A percentile compares a stretch with the other conserved stretches of the same genome.
Conservation (phyloP, 2,797 vertebrate genomes). For the Lepus townsendii region DNA sequence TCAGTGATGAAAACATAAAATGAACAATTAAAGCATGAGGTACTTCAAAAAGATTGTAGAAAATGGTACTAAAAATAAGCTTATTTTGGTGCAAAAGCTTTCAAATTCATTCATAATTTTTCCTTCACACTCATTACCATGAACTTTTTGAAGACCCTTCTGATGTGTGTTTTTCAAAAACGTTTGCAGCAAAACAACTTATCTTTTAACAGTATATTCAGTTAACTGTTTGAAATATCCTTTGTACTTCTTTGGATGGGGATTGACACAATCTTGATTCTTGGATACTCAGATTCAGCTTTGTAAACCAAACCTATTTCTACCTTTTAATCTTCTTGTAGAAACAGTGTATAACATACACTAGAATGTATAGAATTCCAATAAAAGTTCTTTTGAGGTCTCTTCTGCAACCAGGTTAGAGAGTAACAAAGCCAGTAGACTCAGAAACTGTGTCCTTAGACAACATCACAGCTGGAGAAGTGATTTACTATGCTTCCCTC, state of each 20-base stretch:
- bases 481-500: slow-evolving; percentile 43
- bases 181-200: too few species aligned
- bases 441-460: slow-evolving; percentile 48
- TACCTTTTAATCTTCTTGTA: slow-evolving; percentile 31
- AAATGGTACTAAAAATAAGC: too few species aligned
- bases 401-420: background rate
- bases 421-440: slow-evolving; percentile 21
- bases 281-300: background rate
- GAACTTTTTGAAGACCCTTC: too few species aligned
- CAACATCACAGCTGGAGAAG: slow-evolving; percentile 24
- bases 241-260: background rate
- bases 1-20: background rate
- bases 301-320: background rate
- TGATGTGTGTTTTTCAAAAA: too few species aligned
- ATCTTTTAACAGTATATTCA: too few species aligned
- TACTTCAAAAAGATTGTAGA: too few species aligned
- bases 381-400: slow-evolving; percentile 41
- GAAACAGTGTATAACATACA: background rate
- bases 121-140: too few species aligned
- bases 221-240: too few species aligned
- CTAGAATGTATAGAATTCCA: background rate
- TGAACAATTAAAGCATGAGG: background rate
- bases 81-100: too few species aligned
- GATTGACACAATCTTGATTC: background rate
- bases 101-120: too few species aligned